A percentile compares a stretch with the other conserved stretches of the same genome.
Conservation (phyloP, 1,140 invertebrate genomes). For the Chrysopa pallens region DNA sequence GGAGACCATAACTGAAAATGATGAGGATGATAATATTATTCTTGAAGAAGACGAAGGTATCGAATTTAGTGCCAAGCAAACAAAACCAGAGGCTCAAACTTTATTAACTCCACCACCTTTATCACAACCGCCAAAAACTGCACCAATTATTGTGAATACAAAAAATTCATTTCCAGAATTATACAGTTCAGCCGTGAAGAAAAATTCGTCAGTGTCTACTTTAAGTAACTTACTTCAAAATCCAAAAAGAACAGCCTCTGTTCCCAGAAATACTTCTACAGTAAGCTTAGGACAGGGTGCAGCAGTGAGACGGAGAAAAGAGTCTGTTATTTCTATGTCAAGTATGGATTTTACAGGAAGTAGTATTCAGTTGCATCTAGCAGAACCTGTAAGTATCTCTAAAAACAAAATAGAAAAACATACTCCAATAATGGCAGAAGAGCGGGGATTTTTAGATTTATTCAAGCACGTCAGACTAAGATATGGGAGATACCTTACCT, state of each 20-base stretch:
- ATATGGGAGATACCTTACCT: too few relatives aligned
- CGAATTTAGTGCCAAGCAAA: background rate
- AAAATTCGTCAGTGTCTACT: too few relatives aligned
- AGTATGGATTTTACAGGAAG: conserved; percentile 52
- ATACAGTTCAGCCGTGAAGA: too few relatives aligned
- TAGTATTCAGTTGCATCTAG: conserved; percentile 41
- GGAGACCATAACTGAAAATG: conserved; percentile 36
- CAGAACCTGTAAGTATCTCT: conserved; percentile 19
- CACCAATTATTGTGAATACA: too few relatives aligned
- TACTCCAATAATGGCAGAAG: too few relatives aligned
- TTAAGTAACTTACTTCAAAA: conserved; percentile 12
- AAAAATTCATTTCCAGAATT: too few relatives aligned
- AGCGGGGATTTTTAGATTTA: too few relatives aligned
- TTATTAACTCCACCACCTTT: background rate
- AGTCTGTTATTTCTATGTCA: conserved; percentile 47
- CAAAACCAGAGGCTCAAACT: background rate
- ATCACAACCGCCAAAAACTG: too few relatives aligned
- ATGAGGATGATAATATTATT: conserved; percentile 30
- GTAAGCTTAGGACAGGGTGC: conserved; percentile 21
- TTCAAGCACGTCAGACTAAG: too few relatives aligned
- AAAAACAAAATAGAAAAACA: too few relatives aligned
- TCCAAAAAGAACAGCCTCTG: conserved; percentile 26
- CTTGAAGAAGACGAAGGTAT: conserved; percentile 22
- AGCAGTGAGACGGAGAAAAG: conserved; percentile 28
- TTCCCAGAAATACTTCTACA: conserved; percentile 30